Evolutionary conservation across 2,113 vertebrate species (phyloP), one percentile per base, ranked within the genome.

Genomic region (Acrocephalus kingi): DNA sequence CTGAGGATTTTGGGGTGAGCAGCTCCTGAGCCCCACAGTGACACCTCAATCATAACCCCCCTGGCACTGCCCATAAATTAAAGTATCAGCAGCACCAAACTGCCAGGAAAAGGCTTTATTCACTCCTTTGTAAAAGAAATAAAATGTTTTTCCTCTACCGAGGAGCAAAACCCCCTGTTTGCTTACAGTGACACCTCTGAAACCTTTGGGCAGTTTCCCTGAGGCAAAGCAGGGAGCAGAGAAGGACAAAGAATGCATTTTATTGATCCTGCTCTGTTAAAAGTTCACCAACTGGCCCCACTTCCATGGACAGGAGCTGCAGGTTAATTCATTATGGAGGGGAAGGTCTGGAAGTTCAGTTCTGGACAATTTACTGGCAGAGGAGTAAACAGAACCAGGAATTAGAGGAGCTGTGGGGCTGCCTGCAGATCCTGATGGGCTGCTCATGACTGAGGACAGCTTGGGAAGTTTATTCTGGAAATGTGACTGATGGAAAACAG

Each of bases 241-340:
- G 52, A 39, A 78, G 61, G 24, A 90, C 72, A 88, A 86, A 94
- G 83, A 92, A 96, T 77, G 23, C 37, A 21, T 23, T 87, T 91
- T 93, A 94, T 90, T 94, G 96, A 96, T 95, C 54, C 45, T 46
- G 46, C 56, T 66, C 68, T 82, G 88, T 81, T 80, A 80, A 87
- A 96, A 89, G 88, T 93, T 89, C 68, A 96, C 94, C 83, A 68
- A 10, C 82, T 69, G 1, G 28, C 85, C 80, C 67, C 86, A 78
- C 67, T 62, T 54, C 19, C 72, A 41, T 1, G 23, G 84, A 46
- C 68, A 75, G 61, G 39, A 77, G 81, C 66, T 84, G 87, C 1
- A 69, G 66, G 37, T 84, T 49, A 86, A 93, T 64, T 86, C 89
- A 82, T 8, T 33, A 21, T 45, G 90, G 83, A 93, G 1, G 33